Base-by-base conservation (phyloP, 1,140 invertebrate species). In the Trachymyrmex septentrionalis region DNA sequence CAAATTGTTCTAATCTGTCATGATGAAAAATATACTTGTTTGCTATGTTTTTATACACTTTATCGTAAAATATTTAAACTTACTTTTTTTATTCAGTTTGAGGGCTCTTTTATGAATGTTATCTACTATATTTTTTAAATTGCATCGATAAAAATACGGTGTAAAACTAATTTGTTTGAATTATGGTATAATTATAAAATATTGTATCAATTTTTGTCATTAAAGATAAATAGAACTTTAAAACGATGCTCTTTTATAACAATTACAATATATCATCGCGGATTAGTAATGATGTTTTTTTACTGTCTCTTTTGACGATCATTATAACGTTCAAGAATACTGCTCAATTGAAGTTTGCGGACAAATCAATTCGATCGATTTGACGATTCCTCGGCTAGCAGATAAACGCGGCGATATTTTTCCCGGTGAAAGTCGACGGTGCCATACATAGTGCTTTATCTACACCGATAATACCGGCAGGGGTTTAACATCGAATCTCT, bases 401-500 rank as follows among this genome's bases (percentile, higher is more conserved):
- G 66, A 85, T 66, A 85, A 80, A 27, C 38, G 50, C 61, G 34
- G 2, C 34, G 57, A 63, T 86, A 80, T 75, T 80, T 89, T 80
- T 71, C 53, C 24, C 44, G n/a, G 59, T 44, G 57, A 66, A 77
- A 64, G 50, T 57, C 27, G 81, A 59, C 50, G 27, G 6, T 38
- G 77, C 30, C 73, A 38, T 80, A 77, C 24, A 87, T 76, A 61
- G 24, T 34, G 48, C 21, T 84, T 89, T 89, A 89, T 89, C 77
- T 38, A 55, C 57, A 14, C 57, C 77, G 73, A 84, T 89, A 87
- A 87, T 72, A 14, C 50, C 44, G 24, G 64, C n/a, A 38, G 53
- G 67, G 80, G 78, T 84, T 87, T 89, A 89, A 87, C 73, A 69
- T 78, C n/a, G 44, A 84, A 87, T 84, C 66, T 61, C 82, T 75